These are phyloP conservation scores for Ovis aries DNA, from an alignment of 2,113 vertebrate genomes.

Conservation along the genomic window ARS-UI_Ramb_v3.0 NC_056069.1:69528501-69529000, in stretches of 20 bases:
- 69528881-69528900: background rate
- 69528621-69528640: rapidly evolving
- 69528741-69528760: rapidly evolving
- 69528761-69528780: background rate
- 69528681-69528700: background rate
- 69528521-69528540: background rate
- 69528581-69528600: rapidly evolving
- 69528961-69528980: background rate
- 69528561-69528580: no score
- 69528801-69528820: background rate
- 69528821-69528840: background rate
- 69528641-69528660: rapidly evolving
- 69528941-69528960: no score
- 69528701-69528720: no score
- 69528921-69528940: background rate
- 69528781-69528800: rapidly evolving
- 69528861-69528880: rapidly evolving
- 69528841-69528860: rapidly evolving
- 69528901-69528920: background rate
- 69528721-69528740: background rate
- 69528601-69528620: rapidly evolving
- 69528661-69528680: rapidly evolving
- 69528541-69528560: no score
- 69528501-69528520: rapidly evolving
- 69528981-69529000: no score